Conservation (phyloP, 2,113 vertebrate genomes). For the Pachyramphus minor region DNA sequence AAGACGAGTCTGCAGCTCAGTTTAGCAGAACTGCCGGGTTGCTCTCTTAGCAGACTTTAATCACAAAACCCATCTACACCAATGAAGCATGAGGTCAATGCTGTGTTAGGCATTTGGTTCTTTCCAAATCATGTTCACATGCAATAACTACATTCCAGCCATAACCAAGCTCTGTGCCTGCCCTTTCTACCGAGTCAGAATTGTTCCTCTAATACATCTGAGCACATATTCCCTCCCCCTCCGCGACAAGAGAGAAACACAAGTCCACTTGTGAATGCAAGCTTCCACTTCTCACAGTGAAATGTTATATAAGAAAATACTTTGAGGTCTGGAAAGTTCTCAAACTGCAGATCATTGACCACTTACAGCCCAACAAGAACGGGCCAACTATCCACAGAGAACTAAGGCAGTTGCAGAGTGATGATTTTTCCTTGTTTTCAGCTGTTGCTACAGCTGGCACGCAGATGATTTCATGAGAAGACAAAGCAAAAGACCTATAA, state of each 20-base stretch:
- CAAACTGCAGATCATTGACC: background rate
- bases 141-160: background rate
- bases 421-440: constrained; percentile 24
- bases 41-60: background rate
- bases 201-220: background rate
- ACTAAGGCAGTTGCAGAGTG: background rate
- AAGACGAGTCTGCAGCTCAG: background rate
- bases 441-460: constrained; percentile 29
- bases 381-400: background rate
- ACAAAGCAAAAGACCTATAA: constrained; percentile 23
- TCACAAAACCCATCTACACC: background rate
- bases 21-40: background rate
- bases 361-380: background rate
- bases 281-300: background rate
- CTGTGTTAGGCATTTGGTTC: background rate
- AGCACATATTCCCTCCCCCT: background rate
- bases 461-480: background rate
- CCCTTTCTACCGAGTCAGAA: background rate
- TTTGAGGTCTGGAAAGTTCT: background rate
- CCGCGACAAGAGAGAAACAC: background rate
- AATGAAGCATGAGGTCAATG: background rate
- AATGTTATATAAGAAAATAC: background rate
- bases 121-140: background rate
- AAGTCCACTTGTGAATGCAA: background rate
- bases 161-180: background rate